Evolutionary conservation across 2,113 vertebrate species (phyloP), one percentile per base, ranked within the genome.

Genomic region (Hippocampus barbouri): DNA sequence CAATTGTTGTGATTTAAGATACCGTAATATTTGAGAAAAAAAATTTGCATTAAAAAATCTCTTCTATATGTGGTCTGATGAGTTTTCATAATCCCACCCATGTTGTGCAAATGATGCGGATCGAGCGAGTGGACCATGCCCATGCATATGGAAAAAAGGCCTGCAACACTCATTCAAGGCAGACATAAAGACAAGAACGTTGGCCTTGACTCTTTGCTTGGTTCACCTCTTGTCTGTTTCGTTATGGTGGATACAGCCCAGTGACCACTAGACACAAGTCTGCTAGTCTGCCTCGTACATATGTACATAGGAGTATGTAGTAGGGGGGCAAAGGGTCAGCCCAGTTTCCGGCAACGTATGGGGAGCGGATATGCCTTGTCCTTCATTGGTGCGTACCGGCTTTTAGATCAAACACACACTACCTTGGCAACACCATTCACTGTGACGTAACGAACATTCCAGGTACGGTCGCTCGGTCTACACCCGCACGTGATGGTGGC

Each of bases 371-470:
- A 20, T 78, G 76, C 87, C 79, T 68, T 77, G 74, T 7, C 79
- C 80, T 86, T 90, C 89, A 90, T 71, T 89, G 90, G 86, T 90
- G 86, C 90, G 86, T 86, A 87, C 84, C 43, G 69, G 76, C 84
- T 84, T 87, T 83, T 66, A 87, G 80, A 88, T 77, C 79, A 87
- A 85, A 89, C 81, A 86, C 62, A 4, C 5, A 87, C 54, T 56
- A 82, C 88, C 90, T 88, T 81, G 88, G 89, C 90, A 90, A 91
- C 89, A 81, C 82, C 86, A 86, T 69, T 79, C 73, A 89, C 89
- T 87, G 86, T 91, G 90, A 91, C 88, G 79, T 75, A 4, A 18
- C 67, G 23, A 77, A 90, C 83, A 88, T 88, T 89, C 86, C 86
- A 87, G 89, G 89, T 90, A 86, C 81, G 57, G 74, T 89, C 82